phyloP scores from a whole-genome alignment of 2,797 vertebrate genomes.

The Gastrophryne carolinensis region DNA sequence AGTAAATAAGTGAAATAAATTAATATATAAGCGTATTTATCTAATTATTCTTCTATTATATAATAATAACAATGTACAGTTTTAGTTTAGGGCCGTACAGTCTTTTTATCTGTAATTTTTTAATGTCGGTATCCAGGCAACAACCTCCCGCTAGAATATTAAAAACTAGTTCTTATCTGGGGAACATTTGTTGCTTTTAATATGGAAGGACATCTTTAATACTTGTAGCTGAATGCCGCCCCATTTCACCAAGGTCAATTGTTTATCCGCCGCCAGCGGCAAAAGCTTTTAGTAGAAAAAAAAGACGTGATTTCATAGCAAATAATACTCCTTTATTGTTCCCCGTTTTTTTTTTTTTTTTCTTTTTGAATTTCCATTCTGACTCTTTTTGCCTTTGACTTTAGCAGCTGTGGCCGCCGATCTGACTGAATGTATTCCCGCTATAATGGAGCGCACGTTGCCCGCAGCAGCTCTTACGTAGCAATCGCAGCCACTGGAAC shows the following conservation, averaged over 20 bases:
- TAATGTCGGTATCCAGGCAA: not conserved
- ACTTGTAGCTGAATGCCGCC: not conserved
- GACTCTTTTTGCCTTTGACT: not conserved
- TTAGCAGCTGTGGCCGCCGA: slow-evolving; percentile 2
- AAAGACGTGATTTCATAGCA: not conserved
- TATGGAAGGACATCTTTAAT: not conserved
- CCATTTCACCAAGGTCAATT: not conserved
- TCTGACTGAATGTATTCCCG: slow-evolving; percentile 16
- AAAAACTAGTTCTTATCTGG: not conserved
- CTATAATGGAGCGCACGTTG: slow-evolving; percentile 35
- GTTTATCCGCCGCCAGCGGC: not conserved
- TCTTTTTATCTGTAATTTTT: too few relatives aligned
- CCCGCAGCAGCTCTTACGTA: slow-evolving; percentile 9
- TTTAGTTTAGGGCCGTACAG: too few relatives aligned
- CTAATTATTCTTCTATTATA: too few relatives aligned
- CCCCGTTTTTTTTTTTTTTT: not conserved
- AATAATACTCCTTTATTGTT: too few relatives aligned
- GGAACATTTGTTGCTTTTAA: not conserved
- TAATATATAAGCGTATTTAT: too few relatives aligned
- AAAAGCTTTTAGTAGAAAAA: not conserved
- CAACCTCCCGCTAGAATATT: not conserved
- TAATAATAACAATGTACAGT: too few relatives aligned
- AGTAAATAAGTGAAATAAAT: too few relatives aligned
- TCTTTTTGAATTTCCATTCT: not conserved
- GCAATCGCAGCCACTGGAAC: slow-evolving; percentile 34